phyloP scores from a whole-genome alignment of 2,888 invertebrate species.

The Dilophus febrilis region DNA sequence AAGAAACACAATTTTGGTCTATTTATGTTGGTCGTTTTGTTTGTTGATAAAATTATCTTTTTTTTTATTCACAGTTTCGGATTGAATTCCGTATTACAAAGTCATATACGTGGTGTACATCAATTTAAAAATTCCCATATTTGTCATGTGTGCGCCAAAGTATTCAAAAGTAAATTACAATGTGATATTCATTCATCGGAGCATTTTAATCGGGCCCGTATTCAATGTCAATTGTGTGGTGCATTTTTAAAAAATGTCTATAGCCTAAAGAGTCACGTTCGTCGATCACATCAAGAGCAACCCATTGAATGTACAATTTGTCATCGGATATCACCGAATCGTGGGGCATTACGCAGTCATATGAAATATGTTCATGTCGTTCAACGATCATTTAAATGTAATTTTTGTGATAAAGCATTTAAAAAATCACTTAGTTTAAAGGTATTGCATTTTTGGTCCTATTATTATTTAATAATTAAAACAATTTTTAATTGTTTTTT shows the following conservation, averaged over 20 bases:
- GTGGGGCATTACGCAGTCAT: background rate
- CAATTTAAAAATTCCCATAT: background rate
- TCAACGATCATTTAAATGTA: background rate
- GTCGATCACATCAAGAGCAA: background rate
- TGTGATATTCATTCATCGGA: too few relatives aligned
- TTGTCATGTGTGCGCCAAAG: background rate
- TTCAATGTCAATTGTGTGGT: too few relatives aligned
- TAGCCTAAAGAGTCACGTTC: background rate
- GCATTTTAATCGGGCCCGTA: too few relatives aligned
- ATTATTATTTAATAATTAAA: too few relatives aligned
- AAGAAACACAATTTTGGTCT: too few relatives aligned
- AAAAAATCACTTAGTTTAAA: background rate
- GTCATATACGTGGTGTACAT: background rate
- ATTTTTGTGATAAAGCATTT: background rate
- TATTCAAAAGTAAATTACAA: too few relatives aligned
- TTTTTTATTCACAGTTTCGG: too few relatives aligned
- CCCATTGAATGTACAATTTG: background rate
- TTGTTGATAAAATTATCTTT: too few relatives aligned
- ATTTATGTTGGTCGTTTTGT: too few relatives aligned
- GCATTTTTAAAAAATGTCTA: background rate
- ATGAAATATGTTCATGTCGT: background rate
- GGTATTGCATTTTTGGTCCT: slow-evolving; percentile 8
- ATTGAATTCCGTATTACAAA: background rate
- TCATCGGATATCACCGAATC: background rate
- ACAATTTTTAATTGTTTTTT: too few relatives aligned